Evolutionary conservation across 92 coral and sea anemone genomes (phyloP), one percentile per base, ranked within the genome.

Genomic region (Isaurus tuberculatus): DNA sequence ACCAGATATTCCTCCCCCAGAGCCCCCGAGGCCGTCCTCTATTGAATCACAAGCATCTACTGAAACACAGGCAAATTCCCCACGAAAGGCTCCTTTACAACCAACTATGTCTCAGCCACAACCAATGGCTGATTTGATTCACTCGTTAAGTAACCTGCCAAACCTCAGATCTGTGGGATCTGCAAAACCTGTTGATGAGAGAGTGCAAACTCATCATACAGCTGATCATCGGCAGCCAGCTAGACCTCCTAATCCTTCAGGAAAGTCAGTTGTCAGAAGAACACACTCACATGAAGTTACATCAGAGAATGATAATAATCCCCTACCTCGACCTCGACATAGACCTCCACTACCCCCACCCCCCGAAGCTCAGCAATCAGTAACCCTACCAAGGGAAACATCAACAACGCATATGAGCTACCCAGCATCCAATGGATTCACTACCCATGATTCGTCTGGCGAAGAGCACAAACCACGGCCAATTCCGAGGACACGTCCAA

Each of bases 341-440:
- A 85, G 91, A 85, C 98, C 98, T 48, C 98, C 86, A 2, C 40
- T 67, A 61, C 72, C 94, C 4, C 98, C 97, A 37, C 94, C 98
- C 51, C 94, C 98, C 26, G 89, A 89, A 8, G 71, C 69, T 7
- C 17, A 49, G 11, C 78, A 80, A 0, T 66, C 49, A 1, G 67
- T 71, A 64, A 70, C 72, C 19, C 68, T 84, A 30, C 84, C 92
- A 2, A 66, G 79, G 72, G 87, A 65, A 13, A 86, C 81, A 53
- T 73, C 87, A 1, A 68, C 77, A 9, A 37, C 79, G 23, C 77
- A 32, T 60, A 51, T 78, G 26, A 80, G 89, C 20, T 55, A 55
- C 17, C 49, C 61, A 19, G 85, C 95, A 4, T 66, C 87, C 5
- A 71, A 40, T 58, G 90, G 86, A 15, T 64, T 44, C 57, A 61